Percentiles rank a stretch among this genome's conserved stretches.
Conservation (phyloP, 2,113 vertebrate species). For the Oncorhynchus keta region DNA sequence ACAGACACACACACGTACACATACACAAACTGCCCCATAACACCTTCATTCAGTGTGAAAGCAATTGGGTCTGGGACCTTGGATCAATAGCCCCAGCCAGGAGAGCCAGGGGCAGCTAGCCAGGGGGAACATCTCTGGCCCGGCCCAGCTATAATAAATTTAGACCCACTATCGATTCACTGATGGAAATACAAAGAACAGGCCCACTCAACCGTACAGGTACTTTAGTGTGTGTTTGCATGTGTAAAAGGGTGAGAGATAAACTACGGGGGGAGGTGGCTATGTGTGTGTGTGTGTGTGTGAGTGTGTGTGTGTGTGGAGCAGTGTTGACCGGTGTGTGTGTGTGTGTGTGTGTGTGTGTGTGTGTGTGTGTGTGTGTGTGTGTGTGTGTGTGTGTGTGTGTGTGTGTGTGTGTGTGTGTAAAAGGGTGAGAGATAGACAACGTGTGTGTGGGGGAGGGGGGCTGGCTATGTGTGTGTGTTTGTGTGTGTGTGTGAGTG, state of each 20-base stretch:
- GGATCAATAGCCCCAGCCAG: conserved; percentile 67
- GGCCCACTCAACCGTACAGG: conserved; percentile 42
- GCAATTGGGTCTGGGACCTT: conserved; percentile 72
- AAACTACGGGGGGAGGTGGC: too few species aligned
- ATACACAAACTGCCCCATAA: conserved; percentile 54
- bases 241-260: too few species aligned
- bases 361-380: too few species aligned
- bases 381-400: too few species aligned
- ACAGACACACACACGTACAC: neutral
- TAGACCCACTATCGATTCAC: conserved; percentile 66
- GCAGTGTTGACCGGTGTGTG: neutral
- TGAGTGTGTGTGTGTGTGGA: neutral
- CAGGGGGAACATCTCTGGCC: conserved; percentile 69
- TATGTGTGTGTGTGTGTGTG: too few species aligned
- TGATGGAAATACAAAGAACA: conserved; percentile 75
- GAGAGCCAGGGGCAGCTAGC: conserved; percentile 55
- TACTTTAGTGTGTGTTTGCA: neutral
- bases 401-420: conserved; percentile 17
- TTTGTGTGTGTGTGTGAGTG: too few species aligned
- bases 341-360: conserved; percentile 42
- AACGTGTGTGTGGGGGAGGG: too few species aligned
- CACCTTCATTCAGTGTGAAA: conserved; percentile 76
- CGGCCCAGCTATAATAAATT: conserved; percentile 73
- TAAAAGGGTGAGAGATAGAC: too few species aligned
- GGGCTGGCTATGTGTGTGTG: too few species aligned